Base-by-base conservation (phyloP, 2,888 invertebrate genomes). In the Xylota segnis region DNA sequence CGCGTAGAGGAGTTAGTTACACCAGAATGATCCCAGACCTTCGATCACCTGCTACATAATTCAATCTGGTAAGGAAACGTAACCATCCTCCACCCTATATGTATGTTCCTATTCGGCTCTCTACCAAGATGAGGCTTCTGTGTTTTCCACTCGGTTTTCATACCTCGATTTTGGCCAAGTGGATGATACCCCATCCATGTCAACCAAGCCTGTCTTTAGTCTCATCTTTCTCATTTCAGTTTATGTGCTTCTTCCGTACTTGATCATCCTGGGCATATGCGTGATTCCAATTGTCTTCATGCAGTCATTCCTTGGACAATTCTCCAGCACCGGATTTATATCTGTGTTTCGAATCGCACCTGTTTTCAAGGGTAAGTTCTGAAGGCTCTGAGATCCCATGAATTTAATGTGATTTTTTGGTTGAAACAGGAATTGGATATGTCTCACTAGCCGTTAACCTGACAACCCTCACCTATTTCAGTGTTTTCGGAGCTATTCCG, bases 241-340 rank as follows among this genome's bases (percentile, higher is more conserved):
- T 52, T 72, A 37, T 45, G 50, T 50, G 0, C 4, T 91, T 1
- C 12, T 91, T 29, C 89, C 90, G 0, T 90, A 88, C 91, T n/a
- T 89, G 0, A 1, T 96, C 82, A 96, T 96, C 89, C 92, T 97
- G 88, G 92, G 95, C 14, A 92, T 96, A 58, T 97, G 96, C 89
- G 96, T 97, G 12, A 95, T 97, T 65, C 98, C 98, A 0, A 93
- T 98, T 83, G 96, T 97, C 90, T 96, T 97, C 90, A 93, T 98
- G 93, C 98, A 98, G 92, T 95, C 97, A 0, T 95, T 96, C n/a
- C 93, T 98, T 89, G 98, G 98, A 23, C 98, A 98, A 91, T 97
- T 97, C 91, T 94, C 96, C 14, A 96, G 96, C 89, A 95, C 95
- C 59, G 96, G 97, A 88, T 96, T 96, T 88, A 95, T 97, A 89